A percentile compares a stretch with the other conserved stretches of the same genome.
Conservation (phyloP, 2,888 invertebrate species). For the Agonopterix arenella region DNA sequence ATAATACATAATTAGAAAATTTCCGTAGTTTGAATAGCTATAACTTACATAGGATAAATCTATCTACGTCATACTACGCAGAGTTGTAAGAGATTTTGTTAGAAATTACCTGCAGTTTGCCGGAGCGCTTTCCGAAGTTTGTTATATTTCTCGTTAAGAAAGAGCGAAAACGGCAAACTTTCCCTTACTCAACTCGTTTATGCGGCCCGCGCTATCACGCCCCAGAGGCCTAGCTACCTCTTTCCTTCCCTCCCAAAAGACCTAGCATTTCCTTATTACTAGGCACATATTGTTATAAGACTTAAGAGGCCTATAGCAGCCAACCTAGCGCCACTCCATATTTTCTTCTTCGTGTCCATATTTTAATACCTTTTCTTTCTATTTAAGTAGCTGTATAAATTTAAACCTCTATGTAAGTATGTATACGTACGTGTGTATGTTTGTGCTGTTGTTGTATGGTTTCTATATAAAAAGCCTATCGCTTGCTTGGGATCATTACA, state of each 20-base stretch:
- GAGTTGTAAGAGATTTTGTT: slow-evolving; percentile 20
- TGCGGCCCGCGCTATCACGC: slow-evolving; percentile 42
- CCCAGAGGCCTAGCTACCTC: slow-evolving; percentile 46
- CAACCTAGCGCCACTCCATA: too few species aligned
- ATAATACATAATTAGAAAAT: too few species aligned
- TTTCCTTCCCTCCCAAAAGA: slow-evolving; percentile 30
- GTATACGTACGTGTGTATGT: too few species aligned
- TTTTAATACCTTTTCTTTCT: neutral
- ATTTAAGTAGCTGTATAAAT: too few species aligned
- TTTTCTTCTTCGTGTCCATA: too few species aligned
- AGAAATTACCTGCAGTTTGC: slow-evolving; percentile 29
- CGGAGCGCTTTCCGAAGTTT: slow-evolving; percentile 28
- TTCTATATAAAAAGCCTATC: too few species aligned
- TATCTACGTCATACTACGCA: slow-evolving; percentile 4
- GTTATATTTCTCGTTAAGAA: slow-evolving; percentile 42
- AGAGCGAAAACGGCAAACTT: slow-evolving; percentile 45
- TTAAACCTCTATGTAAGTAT: too few species aligned
- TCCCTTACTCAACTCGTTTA: slow-evolving; percentile 47
- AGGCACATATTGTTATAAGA: neutral
- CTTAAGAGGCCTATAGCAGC: too few species aligned
- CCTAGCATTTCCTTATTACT: slow-evolving; percentile 13
- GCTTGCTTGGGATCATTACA: too few species aligned
- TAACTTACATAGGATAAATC: too few species aligned
- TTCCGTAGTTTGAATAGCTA: too few species aligned
- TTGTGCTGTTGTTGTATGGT: too few species aligned